Conservation (phyloP, 1,140 invertebrate species). For the Drosophila navojoa region DNA sequence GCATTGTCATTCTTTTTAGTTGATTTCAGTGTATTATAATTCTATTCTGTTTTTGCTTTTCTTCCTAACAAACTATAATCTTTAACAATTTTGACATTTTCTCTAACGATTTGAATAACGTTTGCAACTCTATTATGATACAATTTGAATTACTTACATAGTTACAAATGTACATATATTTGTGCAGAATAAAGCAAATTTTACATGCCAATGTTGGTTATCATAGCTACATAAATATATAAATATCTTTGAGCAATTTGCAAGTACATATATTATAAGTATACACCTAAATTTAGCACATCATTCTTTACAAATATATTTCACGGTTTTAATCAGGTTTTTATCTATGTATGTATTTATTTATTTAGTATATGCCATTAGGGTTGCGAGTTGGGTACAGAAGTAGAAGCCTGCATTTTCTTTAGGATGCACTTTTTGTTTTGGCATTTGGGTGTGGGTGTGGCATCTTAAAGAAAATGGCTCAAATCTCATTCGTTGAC, state of each 20-base stretch:
- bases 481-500: slow-evolving; percentile 84
- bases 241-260: slow-evolving; percentile 28
- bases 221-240: slow-evolving; percentile 26
- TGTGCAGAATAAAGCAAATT: slow-evolving; percentile 57
- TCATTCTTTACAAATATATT: slow-evolving; percentile 23
- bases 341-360: slow-evolving; percentile 14
- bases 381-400: not conserved
- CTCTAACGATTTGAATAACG: slow-evolving; percentile 18
- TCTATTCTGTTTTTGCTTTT: slow-evolving; percentile 18
- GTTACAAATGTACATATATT: slow-evolving; percentile 58
- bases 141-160: slow-evolving; percentile 63
- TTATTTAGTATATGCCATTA: slow-evolving; percentile 16
- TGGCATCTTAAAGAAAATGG: slow-evolving; percentile 83
- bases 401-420: slow-evolving; percentile 68
- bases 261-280: slow-evolving; percentile 5
- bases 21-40: slow-evolving; percentile 29
- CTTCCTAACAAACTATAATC: slow-evolving; percentile 11
- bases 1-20: slow-evolving; percentile 9
- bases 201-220: slow-evolving; percentile 47
- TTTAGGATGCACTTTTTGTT: slow-evolving; percentile 60
- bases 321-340: slow-evolving; percentile 8
- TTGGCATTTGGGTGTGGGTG: slow-evolving; percentile 29
- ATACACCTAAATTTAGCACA: slow-evolving; percentile 9
- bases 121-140: slow-evolving; percentile 34
- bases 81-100: slow-evolving; percentile 34